Evolutionary conservation across 2,888 invertebrate genomes (phyloP).

Genomic region (Rotaria macrura): DNA sequence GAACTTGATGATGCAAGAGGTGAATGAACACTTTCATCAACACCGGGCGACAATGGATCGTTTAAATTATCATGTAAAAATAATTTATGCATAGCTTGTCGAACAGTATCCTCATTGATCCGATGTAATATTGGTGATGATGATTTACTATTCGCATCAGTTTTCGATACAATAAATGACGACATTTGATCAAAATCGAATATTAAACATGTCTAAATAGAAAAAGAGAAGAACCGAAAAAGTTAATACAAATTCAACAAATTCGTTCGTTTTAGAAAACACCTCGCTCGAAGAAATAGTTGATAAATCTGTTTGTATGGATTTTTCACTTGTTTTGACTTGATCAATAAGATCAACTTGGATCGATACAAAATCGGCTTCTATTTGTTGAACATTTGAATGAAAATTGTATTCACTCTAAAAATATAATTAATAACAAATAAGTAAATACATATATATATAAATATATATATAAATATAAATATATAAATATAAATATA

Average conservation of each 20-base stretch:
- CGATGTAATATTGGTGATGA: neutral
- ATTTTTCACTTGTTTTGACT: neutral
- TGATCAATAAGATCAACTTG: neutral
- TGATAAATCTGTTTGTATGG: neutral
- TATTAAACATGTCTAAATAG: neutral
- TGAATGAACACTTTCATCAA: neutral
- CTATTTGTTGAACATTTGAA: neutral
- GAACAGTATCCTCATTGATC: neutral
- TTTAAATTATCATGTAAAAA: neutral
- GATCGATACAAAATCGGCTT: neutral
- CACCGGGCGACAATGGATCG: neutral
- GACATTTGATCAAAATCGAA: neutral
- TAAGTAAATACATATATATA: neutral
- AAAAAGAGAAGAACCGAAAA: neutral
- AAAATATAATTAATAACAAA: neutral
- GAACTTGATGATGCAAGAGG: neutral
- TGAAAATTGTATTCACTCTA: neutral
- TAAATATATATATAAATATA: too few relatives aligned
- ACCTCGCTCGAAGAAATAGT: neutral
- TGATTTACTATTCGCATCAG: neutral
- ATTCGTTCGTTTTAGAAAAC: too few relatives aligned
- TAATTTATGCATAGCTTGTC: neutral
- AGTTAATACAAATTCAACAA: too few relatives aligned
- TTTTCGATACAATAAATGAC: neutral
- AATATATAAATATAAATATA: too few relatives aligned